Percentiles rank a stretch among this genome's conserved stretches.
phyloP scores from a whole-genome alignment of 2,797 vertebrate species.

The Pyrocephalus nanus region DNA sequence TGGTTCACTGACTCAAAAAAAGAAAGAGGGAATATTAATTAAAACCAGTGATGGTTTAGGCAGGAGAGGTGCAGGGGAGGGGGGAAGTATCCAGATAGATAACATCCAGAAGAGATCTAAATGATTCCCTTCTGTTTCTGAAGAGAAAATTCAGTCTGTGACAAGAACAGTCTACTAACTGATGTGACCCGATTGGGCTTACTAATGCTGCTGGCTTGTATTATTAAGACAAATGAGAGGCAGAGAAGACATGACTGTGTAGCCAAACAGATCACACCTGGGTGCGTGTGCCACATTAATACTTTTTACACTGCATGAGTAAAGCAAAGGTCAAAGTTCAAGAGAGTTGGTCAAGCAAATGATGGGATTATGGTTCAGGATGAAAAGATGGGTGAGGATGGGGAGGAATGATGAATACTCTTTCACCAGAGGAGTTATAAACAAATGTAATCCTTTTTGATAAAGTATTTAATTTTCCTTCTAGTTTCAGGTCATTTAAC shows the following conservation, averaged over 20 bases:
- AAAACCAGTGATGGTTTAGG: not conserved
- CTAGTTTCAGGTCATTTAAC: not conserved
- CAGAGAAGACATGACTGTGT: not conserved
- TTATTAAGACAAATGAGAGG: slow-evolving; percentile 11
- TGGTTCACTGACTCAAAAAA: not conserved
- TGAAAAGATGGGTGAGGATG: not conserved
- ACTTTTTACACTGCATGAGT: not conserved
- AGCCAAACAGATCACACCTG: not conserved
- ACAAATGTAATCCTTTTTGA: slow-evolving; percentile 7
- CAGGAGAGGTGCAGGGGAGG: not conserved
- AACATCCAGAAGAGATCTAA: not conserved
- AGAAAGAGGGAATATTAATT: not conserved
- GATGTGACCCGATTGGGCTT: not conserved
- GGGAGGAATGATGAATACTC: not conserved
- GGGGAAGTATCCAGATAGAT: not conserved
- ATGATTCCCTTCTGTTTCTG: not conserved
- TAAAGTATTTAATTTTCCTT: not conserved
- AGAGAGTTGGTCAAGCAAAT: not conserved
- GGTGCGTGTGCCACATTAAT: not conserved
- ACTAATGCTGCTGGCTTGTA: not conserved
- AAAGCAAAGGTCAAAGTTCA: slow-evolving; percentile 13
- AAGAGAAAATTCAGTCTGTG: not conserved
- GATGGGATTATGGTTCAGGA: slow-evolving; percentile 8
- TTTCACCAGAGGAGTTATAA: slow-evolving; percentile 18
- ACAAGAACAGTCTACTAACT: not conserved